Evolutionary conservation across 2,888 invertebrate species (phyloP), one percentile per base, ranked within the genome.

Genomic region (Drosophila prolongata): DNA sequence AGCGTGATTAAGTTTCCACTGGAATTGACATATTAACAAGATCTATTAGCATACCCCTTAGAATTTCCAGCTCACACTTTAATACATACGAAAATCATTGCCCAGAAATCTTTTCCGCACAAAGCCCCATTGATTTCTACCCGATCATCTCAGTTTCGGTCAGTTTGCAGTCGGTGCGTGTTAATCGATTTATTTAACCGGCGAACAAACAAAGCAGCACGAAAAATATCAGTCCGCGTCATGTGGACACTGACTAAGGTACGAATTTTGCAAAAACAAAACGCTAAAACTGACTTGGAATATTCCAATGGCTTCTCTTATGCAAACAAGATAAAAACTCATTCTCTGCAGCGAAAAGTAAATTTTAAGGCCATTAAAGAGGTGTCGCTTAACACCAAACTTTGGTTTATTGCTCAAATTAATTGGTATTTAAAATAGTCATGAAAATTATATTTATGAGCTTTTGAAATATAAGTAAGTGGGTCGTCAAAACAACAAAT

Each of bases 11-110:
- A 60, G 77, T 74, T 82, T 74, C 62, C 56, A 53, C 27, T 52
- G 56, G 35, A 86, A 88, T 86, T 83, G 78, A 88, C 87, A 67
- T 76, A 88, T 83, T 68, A 79, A 88, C 75, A 67, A 80, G 84
- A 83, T 76, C 72, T 44, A 79, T 83, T 83, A 83, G 66, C 89
- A 79, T 52, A 30, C 43, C 43, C 19, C 58, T 55, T 27, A 66
- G 53, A 83, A 86, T 86, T 88, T 64, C 35, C 53, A 72, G 42
- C 11, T 65, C 64, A 80, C 68, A 84, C 76, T 44, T 55, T 53
- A 55, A 34, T 24, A 72, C 38, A 55, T 27, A 35, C 42, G n/a
- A 30, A 40, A 53, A 46, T 40, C 42, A 53, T 40, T 62, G 40
- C 46, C 60, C 40, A 34, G 27, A 35, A 34, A 40, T 42, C 35